Conservation (phyloP, 2,888 invertebrate species). For the Tuta absoluta region DNA sequence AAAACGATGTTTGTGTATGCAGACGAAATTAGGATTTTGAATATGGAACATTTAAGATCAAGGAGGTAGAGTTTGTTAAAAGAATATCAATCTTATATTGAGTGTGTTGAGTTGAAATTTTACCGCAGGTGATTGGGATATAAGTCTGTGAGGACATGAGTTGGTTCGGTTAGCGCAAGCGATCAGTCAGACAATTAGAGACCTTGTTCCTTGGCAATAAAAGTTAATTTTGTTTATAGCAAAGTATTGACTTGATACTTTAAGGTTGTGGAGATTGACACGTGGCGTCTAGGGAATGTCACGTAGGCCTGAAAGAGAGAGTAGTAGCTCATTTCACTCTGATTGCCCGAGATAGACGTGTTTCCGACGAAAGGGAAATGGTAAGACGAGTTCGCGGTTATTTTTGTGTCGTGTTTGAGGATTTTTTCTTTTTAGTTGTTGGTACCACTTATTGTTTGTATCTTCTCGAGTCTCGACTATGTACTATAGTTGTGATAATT, state of each 20-base stretch:
- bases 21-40: constrained; percentile 46
- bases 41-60: constrained; percentile 51
- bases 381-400: constrained; percentile 56
- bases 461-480: neutral
- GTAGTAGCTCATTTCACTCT: constrained; percentile 51
- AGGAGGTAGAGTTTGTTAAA: constrained; percentile 29
- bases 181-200: constrained; percentile 53
- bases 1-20: constrained; percentile 38
- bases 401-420: constrained; percentile 58
- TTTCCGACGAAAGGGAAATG: constrained; percentile 70
- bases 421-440: constrained; percentile 49
- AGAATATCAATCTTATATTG: constrained; percentile 43
- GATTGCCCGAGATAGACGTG: constrained; percentile 67
- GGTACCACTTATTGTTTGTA: constrained; percentile 26
- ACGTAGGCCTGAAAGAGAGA: constrained; percentile 56
- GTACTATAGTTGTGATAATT: neutral
- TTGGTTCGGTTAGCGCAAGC: constrained; percentile 36
- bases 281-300: constrained; percentile 67
- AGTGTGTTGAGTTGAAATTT: constrained; percentile 44
- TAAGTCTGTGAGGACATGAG: constrained; percentile 33
- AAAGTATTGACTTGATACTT: constrained; percentile 59
- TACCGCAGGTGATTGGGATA: constrained; percentile 35
- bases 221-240: constrained; percentile 60
- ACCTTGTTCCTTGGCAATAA: constrained; percentile 59
- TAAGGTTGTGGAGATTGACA: constrained; percentile 59